Evolutionary conservation across 2,113 vertebrate genomes (phyloP).

Genomic region (Indicator indicator): DNA sequence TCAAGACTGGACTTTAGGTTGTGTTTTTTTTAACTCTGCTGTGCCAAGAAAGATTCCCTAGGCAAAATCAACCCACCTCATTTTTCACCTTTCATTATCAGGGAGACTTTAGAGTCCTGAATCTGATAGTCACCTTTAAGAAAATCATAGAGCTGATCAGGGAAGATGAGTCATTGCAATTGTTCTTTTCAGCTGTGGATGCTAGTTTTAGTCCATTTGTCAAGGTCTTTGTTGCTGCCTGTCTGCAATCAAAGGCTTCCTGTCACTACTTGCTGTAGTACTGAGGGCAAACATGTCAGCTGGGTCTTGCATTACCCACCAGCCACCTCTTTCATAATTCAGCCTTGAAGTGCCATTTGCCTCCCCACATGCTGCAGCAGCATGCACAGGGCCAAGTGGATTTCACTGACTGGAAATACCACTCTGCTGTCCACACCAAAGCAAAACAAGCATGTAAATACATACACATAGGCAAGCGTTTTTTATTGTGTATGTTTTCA

Average conservation of each 20-base stretch:
- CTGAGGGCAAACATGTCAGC: not conserved
- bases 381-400: not conserved
- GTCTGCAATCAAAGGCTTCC: not conserved
- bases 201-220: slow-evolving; percentile 22
- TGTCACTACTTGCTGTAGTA: not conserved
- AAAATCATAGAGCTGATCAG: not conserved
- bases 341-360: not conserved
- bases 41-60: not conserved
- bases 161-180: not conserved
- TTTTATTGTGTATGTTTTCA: not conserved
- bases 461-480: not conserved
- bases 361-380: not conserved
- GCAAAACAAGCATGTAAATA: not conserved
- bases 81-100: not conserved
- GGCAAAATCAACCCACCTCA: not conserved
- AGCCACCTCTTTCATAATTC: not conserved
- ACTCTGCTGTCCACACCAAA: not conserved
- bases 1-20: not conserved
- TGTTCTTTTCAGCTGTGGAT: not conserved
- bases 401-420: not conserved
- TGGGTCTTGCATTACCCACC: not conserved
- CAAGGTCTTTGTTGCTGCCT: not conserved
- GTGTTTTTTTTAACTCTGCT: not conserved
- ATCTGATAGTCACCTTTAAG: not conserved
- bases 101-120: not conserved